Conservation (phyloP, 1,140 invertebrate genomes). For the Drosophila lacteicornis region DNA sequence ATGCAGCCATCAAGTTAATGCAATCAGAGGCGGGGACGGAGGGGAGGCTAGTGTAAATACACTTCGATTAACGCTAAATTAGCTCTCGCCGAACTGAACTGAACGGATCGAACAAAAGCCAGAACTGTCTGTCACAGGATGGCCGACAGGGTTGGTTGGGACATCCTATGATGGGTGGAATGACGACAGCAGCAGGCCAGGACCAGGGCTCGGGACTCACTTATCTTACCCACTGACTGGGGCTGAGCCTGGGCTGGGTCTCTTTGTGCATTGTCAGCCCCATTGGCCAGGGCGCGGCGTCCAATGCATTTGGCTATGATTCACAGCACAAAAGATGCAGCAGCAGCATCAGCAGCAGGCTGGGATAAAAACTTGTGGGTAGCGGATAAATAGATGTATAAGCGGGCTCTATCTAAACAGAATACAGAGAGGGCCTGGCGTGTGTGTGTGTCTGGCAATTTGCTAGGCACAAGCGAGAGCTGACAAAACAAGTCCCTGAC, state of each 20-base stretch:
- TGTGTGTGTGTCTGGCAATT: conserved; percentile 52
- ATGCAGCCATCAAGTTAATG: conserved; percentile 43
- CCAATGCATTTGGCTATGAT: conserved; percentile 77
- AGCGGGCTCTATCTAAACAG: conserved; percentile 52
- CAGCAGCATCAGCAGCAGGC: conserved; percentile 10
- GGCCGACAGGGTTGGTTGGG: conserved; percentile 1
- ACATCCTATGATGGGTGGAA: conserved; percentile 7
- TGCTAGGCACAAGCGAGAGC: conserved; percentile 43
- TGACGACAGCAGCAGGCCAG: conserved; percentile 15
- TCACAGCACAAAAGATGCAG: conserved; percentile 76
- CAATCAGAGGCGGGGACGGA: conserved; percentile 6
- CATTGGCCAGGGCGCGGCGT: conserved; percentile 46
- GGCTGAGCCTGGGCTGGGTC: not conserved
- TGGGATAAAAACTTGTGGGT: conserved; percentile 52
- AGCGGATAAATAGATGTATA: conserved; percentile 75
- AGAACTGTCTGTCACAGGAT: conserved; percentile 27
- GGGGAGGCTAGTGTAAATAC: conserved; percentile 48
- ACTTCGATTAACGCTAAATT: conserved; percentile 75
- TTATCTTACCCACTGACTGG: conserved; percentile 5
- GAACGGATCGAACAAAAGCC: conserved; percentile 52
- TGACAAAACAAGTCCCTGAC: conserved; percentile 82
- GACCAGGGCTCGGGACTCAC: too few species aligned
- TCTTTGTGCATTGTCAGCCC: conserved; percentile 64
- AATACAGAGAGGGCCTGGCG: not conserved
- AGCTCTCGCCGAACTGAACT: conserved; percentile 48